These are phyloP conservation scores for Microctenopoma steveboyesi DNA, from an alignment of 2,797 vertebrate genomes.

Conservation along the genomic window DNA sequence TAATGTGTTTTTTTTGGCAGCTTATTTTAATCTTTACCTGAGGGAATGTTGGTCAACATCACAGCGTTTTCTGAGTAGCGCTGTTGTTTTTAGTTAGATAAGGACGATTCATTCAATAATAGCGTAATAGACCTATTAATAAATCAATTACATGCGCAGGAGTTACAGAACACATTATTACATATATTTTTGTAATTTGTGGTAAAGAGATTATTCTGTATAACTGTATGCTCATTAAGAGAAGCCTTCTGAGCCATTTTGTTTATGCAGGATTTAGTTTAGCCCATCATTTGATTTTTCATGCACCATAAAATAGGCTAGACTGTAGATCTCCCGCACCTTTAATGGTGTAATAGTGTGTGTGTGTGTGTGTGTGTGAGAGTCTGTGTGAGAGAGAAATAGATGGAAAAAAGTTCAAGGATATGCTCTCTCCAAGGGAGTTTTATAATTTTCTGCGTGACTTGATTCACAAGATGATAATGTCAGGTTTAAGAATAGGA, in stretches of 20 bases:
- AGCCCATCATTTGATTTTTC: slow-evolving; percentile 59
- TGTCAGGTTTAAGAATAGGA: slow-evolving; percentile 36
- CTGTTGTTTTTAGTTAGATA: slow-evolving; percentile 50
- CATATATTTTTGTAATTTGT: slow-evolving; percentile 47
- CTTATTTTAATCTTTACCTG: slow-evolving; percentile 62
- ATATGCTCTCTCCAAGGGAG: slow-evolving; percentile 29
- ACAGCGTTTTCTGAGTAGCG: slow-evolving; percentile 47
- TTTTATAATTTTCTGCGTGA: slow-evolving; percentile 52
- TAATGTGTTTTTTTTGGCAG: slow-evolving; percentile 44
- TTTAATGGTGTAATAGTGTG: slow-evolving; percentile 14
- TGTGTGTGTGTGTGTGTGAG: slow-evolving; percentile 10
- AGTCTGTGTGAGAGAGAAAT: neutral
- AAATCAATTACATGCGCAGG: slow-evolving; percentile 72
- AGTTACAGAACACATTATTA: slow-evolving; percentile 39
- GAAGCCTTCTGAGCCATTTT: slow-evolving; percentile 45
- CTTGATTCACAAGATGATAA: slow-evolving; percentile 52
- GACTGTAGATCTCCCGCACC: slow-evolving; percentile 29
- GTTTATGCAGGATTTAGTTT: slow-evolving; percentile 55
- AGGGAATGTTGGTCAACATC: slow-evolving; percentile 66
- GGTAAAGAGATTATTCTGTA: slow-evolving; percentile 57
- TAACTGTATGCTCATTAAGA: slow-evolving; percentile 50
- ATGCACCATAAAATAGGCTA: slow-evolving; percentile 57
- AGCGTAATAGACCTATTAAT: slow-evolving; percentile 69
- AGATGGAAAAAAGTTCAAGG: slow-evolving; percentile 38
- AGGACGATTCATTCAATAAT: slow-evolving; percentile 56